Base-by-base conservation (phyloP, 2,797 vertebrate species). In the Galagoides demidoff region DNA sequence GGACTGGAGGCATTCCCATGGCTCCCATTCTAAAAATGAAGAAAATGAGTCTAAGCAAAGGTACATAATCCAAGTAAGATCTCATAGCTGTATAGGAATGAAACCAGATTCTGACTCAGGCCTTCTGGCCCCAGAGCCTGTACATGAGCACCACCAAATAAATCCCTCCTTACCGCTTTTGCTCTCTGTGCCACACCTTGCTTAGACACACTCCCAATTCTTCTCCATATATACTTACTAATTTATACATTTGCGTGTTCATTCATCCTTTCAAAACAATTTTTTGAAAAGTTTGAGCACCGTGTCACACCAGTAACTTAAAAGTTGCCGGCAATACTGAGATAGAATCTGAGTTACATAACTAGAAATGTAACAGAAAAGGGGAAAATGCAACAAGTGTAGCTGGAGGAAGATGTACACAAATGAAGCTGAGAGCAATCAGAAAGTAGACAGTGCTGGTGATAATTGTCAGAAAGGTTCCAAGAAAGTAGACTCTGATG, bases 231-330 rank as follows among this genome's bases (percentile, higher is more conserved):
- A 7, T 13, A 78, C 31, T 91, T 45, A 71, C 5, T 88, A 92
- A 85, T 64, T 77, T 16, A 61, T 63, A 85, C 45, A 43, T 68
- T 88, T 70, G 23, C 77, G 59, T 49, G 71, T 76, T 78, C 81
- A 49, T 79, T 85, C 34, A 84, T 49, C 34, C 19, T 95, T 95
- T 49, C n/a, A 49, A 94, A 64, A 82, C 93, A 79, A 39, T 78
- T 52, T 52, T 52, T 52, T 52, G 10, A 55, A 91, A 83, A 92
- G 68, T 49, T 71, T 77, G 43, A 76, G 14, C 63, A 37, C 22
- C 22, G 63, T 45, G 49, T 63, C 37, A 23, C 63, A 49, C 55
- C 68, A 52, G 4, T 29, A 92, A 87, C 37, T 95, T 94, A 20
- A 86, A 68, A 91, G 4, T 81, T 63, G 19, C 34, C 81, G 27